phyloP scores from a whole-genome alignment of 2,888 invertebrate species.

The Tinea pellionella region DNA sequence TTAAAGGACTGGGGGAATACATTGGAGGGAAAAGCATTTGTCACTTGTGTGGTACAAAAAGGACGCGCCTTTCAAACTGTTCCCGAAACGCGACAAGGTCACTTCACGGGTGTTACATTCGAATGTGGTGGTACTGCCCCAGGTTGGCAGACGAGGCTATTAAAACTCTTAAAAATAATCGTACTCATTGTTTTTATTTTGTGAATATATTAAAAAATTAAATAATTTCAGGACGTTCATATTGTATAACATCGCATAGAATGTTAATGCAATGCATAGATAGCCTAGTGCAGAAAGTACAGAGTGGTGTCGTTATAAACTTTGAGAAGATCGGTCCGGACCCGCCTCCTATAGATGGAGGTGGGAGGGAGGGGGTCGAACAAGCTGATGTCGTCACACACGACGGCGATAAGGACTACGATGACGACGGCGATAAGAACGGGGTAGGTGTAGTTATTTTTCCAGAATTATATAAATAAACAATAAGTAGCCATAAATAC shows the following conservation, averaged over 20 bases:
- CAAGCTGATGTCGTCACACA: slow-evolving; percentile 46
- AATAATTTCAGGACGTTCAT: slow-evolving; percentile 81
- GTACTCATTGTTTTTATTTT: no score
- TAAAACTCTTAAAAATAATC: no score
- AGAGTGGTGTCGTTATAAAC: slow-evolving; percentile 96
- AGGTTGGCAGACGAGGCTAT: no score
- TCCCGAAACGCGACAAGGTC: no score
- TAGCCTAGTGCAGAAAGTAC: slow-evolving; percentile 96
- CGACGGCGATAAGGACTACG: slow-evolving; percentile 55
- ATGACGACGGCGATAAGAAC: slow-evolving; percentile 59
- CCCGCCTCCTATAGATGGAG: slow-evolving; percentile 75
- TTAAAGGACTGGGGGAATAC: no score
- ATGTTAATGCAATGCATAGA: slow-evolving; percentile 97
- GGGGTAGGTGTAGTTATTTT: slow-evolving; percentile 40
- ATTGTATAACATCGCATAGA: slow-evolving; percentile 93
- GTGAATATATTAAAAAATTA: no score
- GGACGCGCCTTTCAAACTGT: no score
- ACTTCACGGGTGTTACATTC: no score
- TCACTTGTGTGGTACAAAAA: no score
- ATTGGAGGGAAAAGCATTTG: no score
- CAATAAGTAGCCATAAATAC: no score
- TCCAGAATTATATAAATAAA: not conserved
- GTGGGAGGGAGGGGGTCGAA: slow-evolving; percentile 61
- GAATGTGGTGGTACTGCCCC: no score
- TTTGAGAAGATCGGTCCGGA: slow-evolving; percentile 97